phyloP scores from a whole-genome alignment of 2,797 vertebrate genomes.

The Scarus forsteni region DNA sequence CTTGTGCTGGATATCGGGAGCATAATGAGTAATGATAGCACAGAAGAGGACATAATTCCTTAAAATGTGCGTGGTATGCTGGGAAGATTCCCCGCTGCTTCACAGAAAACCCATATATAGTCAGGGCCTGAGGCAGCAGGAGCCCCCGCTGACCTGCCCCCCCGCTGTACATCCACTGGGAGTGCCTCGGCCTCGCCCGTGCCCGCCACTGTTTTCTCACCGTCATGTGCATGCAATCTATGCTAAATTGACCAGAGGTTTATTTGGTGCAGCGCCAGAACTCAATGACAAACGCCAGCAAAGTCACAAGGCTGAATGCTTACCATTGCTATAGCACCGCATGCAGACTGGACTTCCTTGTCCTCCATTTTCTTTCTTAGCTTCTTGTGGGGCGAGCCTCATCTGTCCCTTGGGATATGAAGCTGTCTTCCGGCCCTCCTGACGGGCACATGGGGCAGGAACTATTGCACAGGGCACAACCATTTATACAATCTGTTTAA shows the following conservation, averaged over 20 bases:
- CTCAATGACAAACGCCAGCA: conserved; percentile 13
- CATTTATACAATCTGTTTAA: conserved; percentile 42
- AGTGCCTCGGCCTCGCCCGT: conserved; percentile 36
- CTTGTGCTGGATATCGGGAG: conserved; percentile 28
- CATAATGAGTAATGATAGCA: conserved; percentile 40
- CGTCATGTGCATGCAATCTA: not conserved
- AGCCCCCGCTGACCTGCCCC: conserved; percentile 43
- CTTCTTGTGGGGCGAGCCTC: conserved; percentile 41
- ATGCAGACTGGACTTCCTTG: not conserved
- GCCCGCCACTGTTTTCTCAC: conserved; percentile 37
- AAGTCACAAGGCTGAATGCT: conserved; percentile 3
- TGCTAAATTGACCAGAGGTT: not conserved
- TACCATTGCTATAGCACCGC: not conserved
- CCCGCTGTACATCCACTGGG: conserved; percentile 32
- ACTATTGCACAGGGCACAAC: conserved; percentile 1
- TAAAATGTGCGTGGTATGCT: conserved; percentile 51
- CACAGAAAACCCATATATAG: conserved; percentile 69
- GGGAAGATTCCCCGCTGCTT: conserved; percentile 42
- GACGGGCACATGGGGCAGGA: conserved; percentile 20
- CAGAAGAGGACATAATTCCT: conserved; percentile 45
- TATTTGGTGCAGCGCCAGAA: conserved; percentile 9
- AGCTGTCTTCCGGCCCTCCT: conserved; percentile 33
- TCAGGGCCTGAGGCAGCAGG: conserved; percentile 35
- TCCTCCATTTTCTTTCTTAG: conserved; percentile 37
- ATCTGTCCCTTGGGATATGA: conserved; percentile 39